phyloP scores from a whole-genome alignment of 35 echinoderm and acorn worm genomes.

The Amphiura filiformis region DNA sequence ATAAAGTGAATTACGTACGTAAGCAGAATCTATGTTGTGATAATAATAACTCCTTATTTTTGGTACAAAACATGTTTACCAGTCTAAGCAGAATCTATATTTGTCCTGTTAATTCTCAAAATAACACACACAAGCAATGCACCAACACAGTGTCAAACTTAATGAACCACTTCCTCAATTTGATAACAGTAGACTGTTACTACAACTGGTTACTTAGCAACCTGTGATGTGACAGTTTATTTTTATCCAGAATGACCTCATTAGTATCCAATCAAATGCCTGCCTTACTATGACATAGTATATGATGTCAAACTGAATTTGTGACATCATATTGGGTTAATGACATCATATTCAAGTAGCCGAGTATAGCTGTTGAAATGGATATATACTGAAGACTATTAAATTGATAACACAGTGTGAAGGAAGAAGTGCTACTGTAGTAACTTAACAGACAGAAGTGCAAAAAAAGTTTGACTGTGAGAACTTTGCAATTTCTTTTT shows the following conservation, averaged over 20 bases:
- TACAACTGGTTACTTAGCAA: too few relatives aligned
- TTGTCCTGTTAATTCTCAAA: too few relatives aligned
- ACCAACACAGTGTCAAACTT: too few relatives aligned
- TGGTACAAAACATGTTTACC: too few relatives aligned
- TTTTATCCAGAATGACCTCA: not conserved
- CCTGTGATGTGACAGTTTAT: too few relatives aligned
- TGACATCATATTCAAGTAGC: not conserved
- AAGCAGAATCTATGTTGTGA: too few relatives aligned
- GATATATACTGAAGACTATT: not conserved
- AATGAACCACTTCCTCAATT: too few relatives aligned
- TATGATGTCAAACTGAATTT: not conserved
- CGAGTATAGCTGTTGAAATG: not conserved
- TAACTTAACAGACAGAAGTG: not conserved
- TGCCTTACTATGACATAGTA: not conserved
- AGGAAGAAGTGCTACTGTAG: not conserved
- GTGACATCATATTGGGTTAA: not conserved
- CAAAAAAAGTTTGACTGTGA: not conserved
- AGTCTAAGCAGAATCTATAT: too few relatives aligned
- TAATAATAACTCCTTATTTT: too few relatives aligned
- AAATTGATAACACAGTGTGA: not conserved
- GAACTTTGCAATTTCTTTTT: not conserved
- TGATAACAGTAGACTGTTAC: too few relatives aligned
- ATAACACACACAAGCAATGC: too few relatives aligned
- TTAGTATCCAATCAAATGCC: not conserved
- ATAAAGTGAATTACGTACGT: too few relatives aligned